These are phyloP conservation scores for Osmerus mordax DNA, from an alignment of 2,113 vertebrate species.

Conservation along the genomic window DNA sequence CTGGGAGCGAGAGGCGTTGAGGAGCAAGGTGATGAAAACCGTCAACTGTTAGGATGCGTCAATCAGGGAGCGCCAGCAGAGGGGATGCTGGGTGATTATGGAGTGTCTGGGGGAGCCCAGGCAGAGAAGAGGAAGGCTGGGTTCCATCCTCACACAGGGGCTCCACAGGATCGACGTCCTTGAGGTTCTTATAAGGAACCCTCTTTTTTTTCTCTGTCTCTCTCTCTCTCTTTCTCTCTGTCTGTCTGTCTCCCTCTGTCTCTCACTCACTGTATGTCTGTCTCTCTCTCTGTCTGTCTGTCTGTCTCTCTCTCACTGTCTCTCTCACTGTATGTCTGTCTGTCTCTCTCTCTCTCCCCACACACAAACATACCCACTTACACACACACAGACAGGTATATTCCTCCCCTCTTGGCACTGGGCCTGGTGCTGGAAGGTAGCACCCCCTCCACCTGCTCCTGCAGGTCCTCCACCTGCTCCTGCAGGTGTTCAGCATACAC, in stretches of 20 bases:
- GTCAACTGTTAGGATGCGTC: not conserved
- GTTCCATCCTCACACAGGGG: constrained; percentile 33
- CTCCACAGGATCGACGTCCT: constrained; percentile 37
- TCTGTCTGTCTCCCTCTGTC: not conserved
- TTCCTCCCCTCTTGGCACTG: not conserved
- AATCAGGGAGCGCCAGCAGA: not conserved
- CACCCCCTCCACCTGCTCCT: constrained; percentile 6
- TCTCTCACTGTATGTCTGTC: not conserved
- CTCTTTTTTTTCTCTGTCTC: not conserved
- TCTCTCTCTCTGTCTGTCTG: not conserved
- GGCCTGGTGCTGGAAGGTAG: no score
- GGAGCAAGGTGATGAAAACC: constrained; percentile 8
- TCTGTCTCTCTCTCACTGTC: not conserved
- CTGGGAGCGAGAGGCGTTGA: constrained; percentile 8
- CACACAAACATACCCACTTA: no score
- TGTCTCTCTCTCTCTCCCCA: no score
- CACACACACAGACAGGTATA: not conserved
- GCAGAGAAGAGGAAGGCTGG: constrained; percentile 19
- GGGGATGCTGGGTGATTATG: not conserved
- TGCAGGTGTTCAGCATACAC: constrained; percentile 22
- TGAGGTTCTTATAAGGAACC: constrained; percentile 17
- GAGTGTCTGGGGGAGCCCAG: constrained; percentile 15
- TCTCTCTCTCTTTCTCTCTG: constrained; percentile 6
- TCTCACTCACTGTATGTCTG: constrained; percentile 9
- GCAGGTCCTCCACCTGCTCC: constrained; percentile 26